Base-by-base conservation (phyloP, 2,113 vertebrate species). In the Plectropomus leopardus region DNA sequence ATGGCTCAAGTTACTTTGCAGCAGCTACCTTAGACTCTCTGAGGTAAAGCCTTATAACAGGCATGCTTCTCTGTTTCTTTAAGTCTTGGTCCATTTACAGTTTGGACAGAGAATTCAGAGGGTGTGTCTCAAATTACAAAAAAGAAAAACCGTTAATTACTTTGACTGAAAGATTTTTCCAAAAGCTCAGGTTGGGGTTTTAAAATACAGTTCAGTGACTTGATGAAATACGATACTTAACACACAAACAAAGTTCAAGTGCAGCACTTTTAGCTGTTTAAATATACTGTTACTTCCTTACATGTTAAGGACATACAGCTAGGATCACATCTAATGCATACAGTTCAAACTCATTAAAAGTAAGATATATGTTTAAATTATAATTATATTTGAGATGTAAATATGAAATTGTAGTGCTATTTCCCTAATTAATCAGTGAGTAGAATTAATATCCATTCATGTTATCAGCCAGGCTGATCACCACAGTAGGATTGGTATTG, bases 61-160 rank as follows among this genome's bases (percentile, higher is more conserved):
- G 14, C 71, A 30, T 55, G 53, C 55, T 64, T 70, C 42, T 73
- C 54, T 47, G 40, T 55, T 83, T 67, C 63, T 63, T 28, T 26
- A 28, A 26, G 71, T 83, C 53, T 75, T 45, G 72, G 13, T 78
- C 72, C 68, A 83, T 81, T 87, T 79, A 72, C 70, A 81, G 65
- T 78, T 73, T 55, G 48, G 68, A 61, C 40, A 68, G 58, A 80
- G 23, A 40, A 54, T 60, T 55, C 54, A 80, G 54, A 58, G 19
- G 58, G 55, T 40, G 54, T 45, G 36, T 76, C 68, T 89, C 69
- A n/a, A 58, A 55, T 91, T 82, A 78, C 83, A 24, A 79, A 26
- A 24, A 70, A 68, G 36, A 66, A 82, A 86, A 76, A 57, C n/a
- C 60, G 60, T 53, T 72, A 82, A 76, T 85, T 83, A 79, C 61